Percentiles rank a stretch among this genome's conserved stretches.
These are phyloP conservation scores for Chamaetylas fuelleborni DNA, from an alignment of 2,113 vertebrate species.

Conservation along the genomic window DNA sequence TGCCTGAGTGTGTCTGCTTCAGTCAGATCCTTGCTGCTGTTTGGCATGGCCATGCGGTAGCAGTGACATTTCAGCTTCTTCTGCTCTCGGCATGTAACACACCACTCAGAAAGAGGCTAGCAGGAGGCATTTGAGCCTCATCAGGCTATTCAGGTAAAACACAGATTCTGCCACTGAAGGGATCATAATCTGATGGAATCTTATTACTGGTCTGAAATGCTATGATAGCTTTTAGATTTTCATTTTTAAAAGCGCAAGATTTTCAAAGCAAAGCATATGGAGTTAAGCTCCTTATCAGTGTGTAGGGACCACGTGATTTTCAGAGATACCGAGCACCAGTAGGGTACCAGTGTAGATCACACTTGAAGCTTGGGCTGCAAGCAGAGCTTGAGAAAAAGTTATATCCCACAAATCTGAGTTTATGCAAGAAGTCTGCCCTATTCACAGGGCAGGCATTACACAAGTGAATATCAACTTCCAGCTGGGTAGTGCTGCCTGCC, in stretches of 20 bases:
- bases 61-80: neutral
- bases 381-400: neutral
- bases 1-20: neutral
- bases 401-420: neutral
- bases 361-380: neutral
- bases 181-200: neutral
- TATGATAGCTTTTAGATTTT: neutral
- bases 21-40: neutral
- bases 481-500: neutral
- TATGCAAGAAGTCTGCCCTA: neutral
- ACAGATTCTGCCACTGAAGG: neutral
- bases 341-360: neutral
- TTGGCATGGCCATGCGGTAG: fast-evolving
- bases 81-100: neutral
- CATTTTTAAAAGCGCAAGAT: neutral
- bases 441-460: neutral
- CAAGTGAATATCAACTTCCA: neutral
- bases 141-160: neutral
- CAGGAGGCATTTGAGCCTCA: neutral
- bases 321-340: neutral
- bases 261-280: neutral
- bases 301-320: neutral
- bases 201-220: neutral
- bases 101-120: neutral
- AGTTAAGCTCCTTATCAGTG: neutral